phyloP scores from a whole-genome alignment of 2,888 invertebrate species.

The Lycocerus yunnanus region DNA sequence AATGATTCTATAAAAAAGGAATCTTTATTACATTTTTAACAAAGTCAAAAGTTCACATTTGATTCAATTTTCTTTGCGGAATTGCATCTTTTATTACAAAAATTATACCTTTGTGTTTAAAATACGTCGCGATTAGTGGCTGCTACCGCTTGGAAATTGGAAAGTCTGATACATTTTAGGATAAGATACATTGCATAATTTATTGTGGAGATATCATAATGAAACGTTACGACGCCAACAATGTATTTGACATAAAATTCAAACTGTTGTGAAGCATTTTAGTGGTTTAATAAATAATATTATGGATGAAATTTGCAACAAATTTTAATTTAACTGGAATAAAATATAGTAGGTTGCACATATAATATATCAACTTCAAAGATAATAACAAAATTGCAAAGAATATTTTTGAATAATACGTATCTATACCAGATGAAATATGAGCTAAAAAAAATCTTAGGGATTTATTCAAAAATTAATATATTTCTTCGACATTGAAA shows the following conservation, averaged over 20 bases:
- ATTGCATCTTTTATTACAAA: background rate
- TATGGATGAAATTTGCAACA: background rate
- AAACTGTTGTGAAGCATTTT: slow-evolving; percentile 11
- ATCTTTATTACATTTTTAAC: no score
- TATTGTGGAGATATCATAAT: background rate
- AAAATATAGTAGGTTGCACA: background rate
- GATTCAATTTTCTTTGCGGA: background rate
- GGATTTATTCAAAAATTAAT: background rate
- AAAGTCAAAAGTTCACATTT: background rate
- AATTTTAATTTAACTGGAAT: background rate
- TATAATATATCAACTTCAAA: background rate
- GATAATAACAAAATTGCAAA: background rate
- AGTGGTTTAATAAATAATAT: slow-evolving; percentile 19
- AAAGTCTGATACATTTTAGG: background rate
- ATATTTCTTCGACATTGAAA: background rate
- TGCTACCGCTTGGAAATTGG: background rate
- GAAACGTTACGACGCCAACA: slow-evolving; percentile 2
- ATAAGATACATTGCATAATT: background rate
- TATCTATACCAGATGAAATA: background rate
- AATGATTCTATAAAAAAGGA: background rate
- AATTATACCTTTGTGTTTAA: background rate
- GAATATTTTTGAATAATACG: background rate
- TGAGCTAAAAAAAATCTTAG: background rate
- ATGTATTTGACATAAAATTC: slow-evolving; percentile 19
- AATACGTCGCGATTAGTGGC: no score